Evolutionary conservation across 2,113 vertebrate species (phyloP).

Genomic region (Macrotis lagotis): DNA sequence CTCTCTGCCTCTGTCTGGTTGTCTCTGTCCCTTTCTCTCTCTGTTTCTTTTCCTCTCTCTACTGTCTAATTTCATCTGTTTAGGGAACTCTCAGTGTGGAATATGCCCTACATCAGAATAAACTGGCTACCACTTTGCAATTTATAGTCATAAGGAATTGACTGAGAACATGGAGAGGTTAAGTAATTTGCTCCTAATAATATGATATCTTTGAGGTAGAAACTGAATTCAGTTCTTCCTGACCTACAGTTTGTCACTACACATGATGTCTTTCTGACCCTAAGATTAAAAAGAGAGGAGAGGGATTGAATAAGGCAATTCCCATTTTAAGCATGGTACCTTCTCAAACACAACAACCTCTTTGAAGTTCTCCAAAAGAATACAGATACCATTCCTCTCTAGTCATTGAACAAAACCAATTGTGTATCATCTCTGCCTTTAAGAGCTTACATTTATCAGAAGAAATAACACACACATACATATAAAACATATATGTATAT

Average conservation of each 20-base stretch:
- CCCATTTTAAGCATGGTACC: not conserved
- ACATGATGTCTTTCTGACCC: not conserved
- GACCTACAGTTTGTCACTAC: not conserved
- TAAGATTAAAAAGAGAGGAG: slow-evolving; percentile 9
- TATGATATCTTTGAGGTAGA: not conserved
- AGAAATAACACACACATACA: not conserved
- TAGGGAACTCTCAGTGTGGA: not conserved
- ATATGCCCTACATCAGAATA: not conserved
- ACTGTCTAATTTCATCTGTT: not conserved
- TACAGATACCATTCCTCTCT: not conserved
- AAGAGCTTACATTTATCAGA: not conserved
- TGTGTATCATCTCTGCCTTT: not conserved
- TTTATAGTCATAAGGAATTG: not conserved
- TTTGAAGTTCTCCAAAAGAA: slow-evolving; percentile 9
- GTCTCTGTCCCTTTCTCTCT: not conserved
- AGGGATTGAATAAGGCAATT: slow-evolving; percentile 14
- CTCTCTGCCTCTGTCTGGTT: not conserved
- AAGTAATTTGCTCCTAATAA: not conserved
- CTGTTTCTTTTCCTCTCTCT: too few relatives aligned
- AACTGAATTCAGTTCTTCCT: not conserved
- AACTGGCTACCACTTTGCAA: not conserved
- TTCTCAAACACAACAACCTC: slow-evolving; percentile 28
- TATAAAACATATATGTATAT: not conserved
- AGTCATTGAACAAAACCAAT: slow-evolving; percentile 1
- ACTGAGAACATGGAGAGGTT: not conserved